Evolutionary conservation across 92 coral and sea anemone genomes (phyloP), one percentile per base, ranked within the genome.

Genomic region (Chrysogorgia sp.): DNA sequence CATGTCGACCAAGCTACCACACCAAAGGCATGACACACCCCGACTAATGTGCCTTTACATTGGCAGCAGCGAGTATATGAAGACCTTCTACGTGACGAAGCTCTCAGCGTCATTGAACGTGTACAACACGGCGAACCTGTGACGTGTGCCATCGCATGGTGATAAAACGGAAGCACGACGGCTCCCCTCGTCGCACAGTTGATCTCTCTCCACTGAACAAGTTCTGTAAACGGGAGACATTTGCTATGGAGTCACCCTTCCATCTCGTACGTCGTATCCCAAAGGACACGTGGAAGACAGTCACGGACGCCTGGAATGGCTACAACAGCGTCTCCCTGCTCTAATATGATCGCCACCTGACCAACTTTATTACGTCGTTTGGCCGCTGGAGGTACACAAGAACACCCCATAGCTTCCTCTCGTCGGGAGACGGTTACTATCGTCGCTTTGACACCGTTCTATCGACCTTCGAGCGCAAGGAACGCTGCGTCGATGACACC

Each of bases 401-500:
- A 45, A 76, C 76, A n/a, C 96, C 89, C 0, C 89, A 87, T 40
- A 91, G 91, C 3, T 90, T 88, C 80, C 79, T 88, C 2, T 85
- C 86, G 0, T 81, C 88, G 7, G 88, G 85, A 2, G 92, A 89
- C 65, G 90, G 92, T 0, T 86, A 82, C 81, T 86, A 89, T 50
- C 80, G 92, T 82, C 90, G 85, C 31, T 82, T 89, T 47, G 86
- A 86, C 70, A 88, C 90, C 25, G 59, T 90, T 35, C 96, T 90
- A 23, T 66, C 96, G 0, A 34, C 28, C 19, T 72, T 81, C 7
- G 90, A 84, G 65, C 84, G 89, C 28, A 75, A 87, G 63, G 86
- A 90, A 40, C 88, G 91, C 22, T 85, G 96, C 32, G 90, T 90
- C 7, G 88, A 88, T 21, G 96, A 90, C 84, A 90, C 96, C 24